phyloP scores from a whole-genome alignment of 2,113 vertebrate genomes.

The Furnarius figulus region DNA sequence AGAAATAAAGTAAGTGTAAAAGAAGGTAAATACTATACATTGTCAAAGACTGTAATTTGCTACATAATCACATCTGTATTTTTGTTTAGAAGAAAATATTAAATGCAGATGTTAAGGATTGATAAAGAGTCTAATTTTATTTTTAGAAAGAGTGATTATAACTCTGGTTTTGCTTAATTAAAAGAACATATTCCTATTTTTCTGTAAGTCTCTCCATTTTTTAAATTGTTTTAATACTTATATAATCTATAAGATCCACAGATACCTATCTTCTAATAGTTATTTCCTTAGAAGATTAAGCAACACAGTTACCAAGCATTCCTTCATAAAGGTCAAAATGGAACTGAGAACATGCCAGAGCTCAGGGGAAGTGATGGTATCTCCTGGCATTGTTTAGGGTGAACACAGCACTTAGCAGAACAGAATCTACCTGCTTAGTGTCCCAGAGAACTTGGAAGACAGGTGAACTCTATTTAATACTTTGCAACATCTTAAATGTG shows the following conservation, averaged over 20 bases:
- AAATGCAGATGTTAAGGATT: conserved; percentile 81
- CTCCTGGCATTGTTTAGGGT: background rate
- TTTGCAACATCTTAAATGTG: background rate
- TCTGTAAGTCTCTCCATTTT: conserved; percentile 63
- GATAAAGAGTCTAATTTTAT: conserved; percentile 78
- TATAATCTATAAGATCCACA: background rate
- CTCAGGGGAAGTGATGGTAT: background rate
- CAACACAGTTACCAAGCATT: background rate
- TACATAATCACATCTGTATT: conserved; percentile 78
- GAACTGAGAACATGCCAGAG: background rate
- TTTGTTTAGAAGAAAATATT: conserved; percentile 79
- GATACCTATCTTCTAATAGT: background rate
- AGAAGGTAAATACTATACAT: conserved; percentile 69
- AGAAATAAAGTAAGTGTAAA: conserved; percentile 72
- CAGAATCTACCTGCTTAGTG: background rate
- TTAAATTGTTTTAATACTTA: conserved; percentile 1
- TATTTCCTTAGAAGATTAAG: background rate
- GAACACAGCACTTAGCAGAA: background rate
- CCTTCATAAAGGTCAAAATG: background rate
- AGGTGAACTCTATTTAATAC: background rate
- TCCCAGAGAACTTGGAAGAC: background rate
- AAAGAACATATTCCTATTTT: conserved; percentile 75
- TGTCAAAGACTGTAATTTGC: conserved; percentile 76
- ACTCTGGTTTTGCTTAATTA: conserved; percentile 78
- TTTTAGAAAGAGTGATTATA: conserved; percentile 77